A percentile compares a stretch with the other conserved stretches of the same genome.
Evolutionary conservation across 2,888 invertebrate species (phyloP).

Genomic region (Sclerodermus sp.): DNA sequence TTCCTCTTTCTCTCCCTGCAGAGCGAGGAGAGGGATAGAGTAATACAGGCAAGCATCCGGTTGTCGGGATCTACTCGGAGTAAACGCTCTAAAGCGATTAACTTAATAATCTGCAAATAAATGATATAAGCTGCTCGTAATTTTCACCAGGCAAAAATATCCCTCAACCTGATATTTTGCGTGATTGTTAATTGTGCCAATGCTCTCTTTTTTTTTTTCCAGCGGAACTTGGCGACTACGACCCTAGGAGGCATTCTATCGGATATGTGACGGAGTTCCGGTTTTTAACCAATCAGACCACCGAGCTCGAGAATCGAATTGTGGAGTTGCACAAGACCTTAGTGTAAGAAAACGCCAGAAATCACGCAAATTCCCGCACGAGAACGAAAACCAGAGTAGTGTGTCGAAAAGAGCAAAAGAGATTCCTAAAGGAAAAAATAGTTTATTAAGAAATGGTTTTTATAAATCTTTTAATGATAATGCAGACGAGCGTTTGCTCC

Average conservation of each 20-base stretch:
- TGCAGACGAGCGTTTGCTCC: too few relatives aligned
- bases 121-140: conserved; percentile 4
- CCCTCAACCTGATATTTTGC: too few relatives aligned
- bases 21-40: background rate
- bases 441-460: too few relatives aligned
- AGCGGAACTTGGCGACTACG: conserved; percentile 96
- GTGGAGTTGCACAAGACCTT: conserved; percentile 87
- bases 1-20: conserved; percentile 15
- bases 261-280: conserved; percentile 96
- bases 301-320: conserved; percentile 85
- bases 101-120: conserved; percentile 23
- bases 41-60: conserved; percentile 26
- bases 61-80: conserved; percentile 8
- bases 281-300: conserved; percentile 88
- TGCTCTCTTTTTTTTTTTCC: too few relatives aligned
- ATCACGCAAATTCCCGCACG: background rate
- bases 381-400: background rate
- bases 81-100: conserved; percentile 16
- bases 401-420: background rate
- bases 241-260: conserved; percentile 80
- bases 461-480: too few relatives aligned
- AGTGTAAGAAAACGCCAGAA: conserved; percentile 64
- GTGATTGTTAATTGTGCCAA: background rate
- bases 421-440: too few relatives aligned
- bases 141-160: too few relatives aligned